A percentile compares a stretch with the other conserved stretches of the same genome.
phyloP scores from a whole-genome alignment of 2,797 vertebrate species.

The Schizopygopsis malacanthus region DNA sequence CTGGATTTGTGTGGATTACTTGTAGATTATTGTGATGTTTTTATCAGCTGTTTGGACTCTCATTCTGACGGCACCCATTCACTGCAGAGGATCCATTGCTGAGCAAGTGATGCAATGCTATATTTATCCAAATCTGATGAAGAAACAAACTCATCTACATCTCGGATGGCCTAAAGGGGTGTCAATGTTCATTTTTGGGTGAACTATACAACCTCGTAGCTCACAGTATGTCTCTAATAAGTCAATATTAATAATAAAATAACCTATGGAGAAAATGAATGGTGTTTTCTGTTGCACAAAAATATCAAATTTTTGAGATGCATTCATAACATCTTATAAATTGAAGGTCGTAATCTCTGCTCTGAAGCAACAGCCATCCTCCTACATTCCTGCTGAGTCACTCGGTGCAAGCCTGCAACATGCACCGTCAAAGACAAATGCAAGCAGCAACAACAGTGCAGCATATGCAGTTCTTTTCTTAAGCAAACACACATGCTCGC shows the following conservation, averaged over 20 bases:
- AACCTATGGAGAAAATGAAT: not conserved
- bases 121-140: not conserved
- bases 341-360: slow-evolving; percentile 8
- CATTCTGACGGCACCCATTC: not conserved
- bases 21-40: not conserved
- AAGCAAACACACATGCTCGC: slow-evolving; percentile 33
- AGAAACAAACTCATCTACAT: not conserved
- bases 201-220: not conserved
- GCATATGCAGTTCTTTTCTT: slow-evolving; percentile 15
- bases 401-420: not conserved
- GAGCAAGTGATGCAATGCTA: not conserved
- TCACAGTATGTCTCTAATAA: not conserved
- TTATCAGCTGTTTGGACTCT: not conserved
- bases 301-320: not conserved
- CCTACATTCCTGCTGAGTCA: slow-evolving; percentile 36
- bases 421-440: not conserved
- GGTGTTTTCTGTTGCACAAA: not conserved
- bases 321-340: not conserved
- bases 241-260: not conserved
- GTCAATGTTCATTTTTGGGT: not conserved
- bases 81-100: not conserved
- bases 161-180: not conserved
- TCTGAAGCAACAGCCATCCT: slow-evolving; percentile 10
- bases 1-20: not conserved
- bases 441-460: not conserved